Conservation (phyloP, 2,113 vertebrate species). For the Gavia stellata region DNA sequence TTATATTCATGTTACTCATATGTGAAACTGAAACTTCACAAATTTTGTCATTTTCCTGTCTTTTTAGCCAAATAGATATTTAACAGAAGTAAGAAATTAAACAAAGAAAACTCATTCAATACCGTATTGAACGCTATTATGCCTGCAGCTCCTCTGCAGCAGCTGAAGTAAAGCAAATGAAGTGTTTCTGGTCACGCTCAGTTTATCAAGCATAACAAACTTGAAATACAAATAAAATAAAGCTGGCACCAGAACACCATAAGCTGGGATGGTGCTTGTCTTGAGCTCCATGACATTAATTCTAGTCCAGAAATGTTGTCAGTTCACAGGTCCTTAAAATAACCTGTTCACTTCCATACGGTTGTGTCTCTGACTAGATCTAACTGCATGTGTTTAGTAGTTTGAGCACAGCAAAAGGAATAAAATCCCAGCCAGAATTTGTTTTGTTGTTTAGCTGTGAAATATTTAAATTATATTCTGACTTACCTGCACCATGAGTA, state of each 20-base stretch:
- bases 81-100: background rate
- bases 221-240: background rate
- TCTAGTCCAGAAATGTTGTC: background rate
- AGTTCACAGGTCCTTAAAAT: background rate
- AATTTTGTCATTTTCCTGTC: background rate
- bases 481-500: background rate
- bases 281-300: background rate
- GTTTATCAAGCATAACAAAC: constrained; percentile 14
- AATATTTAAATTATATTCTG: background rate
- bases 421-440: background rate
- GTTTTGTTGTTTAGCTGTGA: background rate
- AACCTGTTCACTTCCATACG: background rate
- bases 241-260: background rate
- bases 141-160: background rate
- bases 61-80: background rate
- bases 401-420: background rate
- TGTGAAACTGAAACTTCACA: background rate
- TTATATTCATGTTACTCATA: background rate
- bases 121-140: rapidly evolving
- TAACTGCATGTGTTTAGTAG: background rate
- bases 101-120: background rate
- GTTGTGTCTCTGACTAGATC: background rate
- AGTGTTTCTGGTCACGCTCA: background rate
- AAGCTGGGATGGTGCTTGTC: background rate
- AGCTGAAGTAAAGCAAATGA: background rate